Conservation (phyloP, 2,113 vertebrate species). For the Myodes glareolus region DNA sequence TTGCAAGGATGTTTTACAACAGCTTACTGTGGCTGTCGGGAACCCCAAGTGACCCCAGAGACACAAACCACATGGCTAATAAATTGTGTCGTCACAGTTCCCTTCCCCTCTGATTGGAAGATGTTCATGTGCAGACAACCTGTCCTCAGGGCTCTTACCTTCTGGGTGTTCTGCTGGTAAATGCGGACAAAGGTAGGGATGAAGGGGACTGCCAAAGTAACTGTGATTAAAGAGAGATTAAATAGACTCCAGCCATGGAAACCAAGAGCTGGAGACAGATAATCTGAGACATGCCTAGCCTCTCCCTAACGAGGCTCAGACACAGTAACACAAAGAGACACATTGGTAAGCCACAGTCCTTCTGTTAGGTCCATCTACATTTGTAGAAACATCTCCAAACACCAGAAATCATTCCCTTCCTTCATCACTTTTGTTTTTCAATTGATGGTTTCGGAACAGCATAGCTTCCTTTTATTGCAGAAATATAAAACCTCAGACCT, state of each 20-base stretch:
- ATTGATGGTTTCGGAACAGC: background rate
- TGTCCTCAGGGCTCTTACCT: background rate
- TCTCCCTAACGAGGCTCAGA: background rate
- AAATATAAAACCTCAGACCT: background rate
- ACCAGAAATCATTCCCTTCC: background rate
- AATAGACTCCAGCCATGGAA: background rate
- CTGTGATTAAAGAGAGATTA: background rate
- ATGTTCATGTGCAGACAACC: background rate
- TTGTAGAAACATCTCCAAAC: background rate
- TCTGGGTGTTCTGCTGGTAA: background rate
- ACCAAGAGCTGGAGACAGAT: background rate
- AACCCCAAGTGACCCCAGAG: conserved; percentile 67
- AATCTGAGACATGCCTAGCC: background rate
- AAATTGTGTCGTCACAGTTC: conserved; percentile 63
- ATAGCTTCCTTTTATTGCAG: background rate
- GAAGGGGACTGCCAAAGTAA: background rate
- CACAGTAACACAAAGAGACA: background rate
- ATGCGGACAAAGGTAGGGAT: background rate
- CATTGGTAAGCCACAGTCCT: background rate
- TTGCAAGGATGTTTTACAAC: conserved; percentile 54
- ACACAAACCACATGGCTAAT: conserved; percentile 69
- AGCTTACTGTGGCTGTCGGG: conserved; percentile 66
- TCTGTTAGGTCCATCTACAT: too few species aligned
- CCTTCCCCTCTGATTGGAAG: conserved; percentile 43
- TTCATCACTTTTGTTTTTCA: background rate